These are phyloP conservation scores for Drosophila pseudotakahashii DNA, from an alignment of 2,888 invertebrate species.

Conservation along the genomic window DNA sequence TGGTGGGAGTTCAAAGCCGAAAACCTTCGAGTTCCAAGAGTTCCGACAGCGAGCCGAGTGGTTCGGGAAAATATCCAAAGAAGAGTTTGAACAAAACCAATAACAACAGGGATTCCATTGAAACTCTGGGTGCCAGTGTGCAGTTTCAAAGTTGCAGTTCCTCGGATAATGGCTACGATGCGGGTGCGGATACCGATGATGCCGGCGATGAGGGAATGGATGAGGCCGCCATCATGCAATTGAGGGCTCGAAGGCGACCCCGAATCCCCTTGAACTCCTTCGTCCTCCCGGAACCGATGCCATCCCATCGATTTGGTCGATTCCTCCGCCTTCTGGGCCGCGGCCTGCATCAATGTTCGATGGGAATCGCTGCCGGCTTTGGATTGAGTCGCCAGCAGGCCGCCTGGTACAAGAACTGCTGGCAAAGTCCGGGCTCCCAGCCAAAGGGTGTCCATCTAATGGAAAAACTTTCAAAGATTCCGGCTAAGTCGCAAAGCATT, in stretches of 20 bases:
- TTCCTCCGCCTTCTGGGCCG: slow-evolving; percentile 17
- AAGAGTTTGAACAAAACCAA: neutral
- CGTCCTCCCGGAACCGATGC: neutral
- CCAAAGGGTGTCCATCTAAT: neutral
- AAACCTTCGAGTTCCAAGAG: neutral
- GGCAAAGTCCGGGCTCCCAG: slow-evolving; percentile 43
- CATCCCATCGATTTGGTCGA: slow-evolving; percentile 2
- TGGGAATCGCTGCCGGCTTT: slow-evolving; percentile 50
- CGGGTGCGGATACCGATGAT: slow-evolving; percentile 5
- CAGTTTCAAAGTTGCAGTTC: neutral
- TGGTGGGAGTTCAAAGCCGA: neutral
- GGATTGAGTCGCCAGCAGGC: slow-evolving; percentile 50
- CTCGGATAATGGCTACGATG: neutral
- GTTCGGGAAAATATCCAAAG: neutral
- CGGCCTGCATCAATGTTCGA: slow-evolving; percentile 28
- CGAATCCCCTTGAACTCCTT: neutral
- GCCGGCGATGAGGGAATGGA: neutral
- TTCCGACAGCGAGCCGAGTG: neutral
- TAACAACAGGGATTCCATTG: neutral
- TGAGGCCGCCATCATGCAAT: neutral
- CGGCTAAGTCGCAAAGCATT: too few relatives aligned
- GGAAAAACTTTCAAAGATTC: neutral
- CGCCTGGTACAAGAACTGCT: slow-evolving; percentile 63
- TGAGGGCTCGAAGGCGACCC: neutral
- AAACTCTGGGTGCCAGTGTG: neutral